Conservation (phyloP, 2,888 invertebrate genomes). For the Drepanosiphum platanoidis region DNA sequence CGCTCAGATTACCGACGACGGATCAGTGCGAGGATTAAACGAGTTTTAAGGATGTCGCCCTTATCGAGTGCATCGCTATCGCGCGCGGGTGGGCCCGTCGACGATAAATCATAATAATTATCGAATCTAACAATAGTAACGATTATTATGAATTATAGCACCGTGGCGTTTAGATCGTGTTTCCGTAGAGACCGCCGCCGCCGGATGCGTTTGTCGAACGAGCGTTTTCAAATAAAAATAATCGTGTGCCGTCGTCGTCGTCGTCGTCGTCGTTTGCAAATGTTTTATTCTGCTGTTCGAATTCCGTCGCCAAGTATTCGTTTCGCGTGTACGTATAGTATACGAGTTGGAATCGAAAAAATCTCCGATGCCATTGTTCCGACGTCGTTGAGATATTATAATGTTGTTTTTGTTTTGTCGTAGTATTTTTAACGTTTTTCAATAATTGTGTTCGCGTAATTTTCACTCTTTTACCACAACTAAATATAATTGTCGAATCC, state of each 20-base stretch:
- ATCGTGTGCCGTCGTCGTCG: not conserved
- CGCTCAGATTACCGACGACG: conserved; percentile 45
- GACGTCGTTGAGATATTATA: too few species aligned
- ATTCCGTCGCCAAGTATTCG: not conserved
- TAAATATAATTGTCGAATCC: too few species aligned
- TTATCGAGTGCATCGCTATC: not conserved
- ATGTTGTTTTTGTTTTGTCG: too few species aligned
- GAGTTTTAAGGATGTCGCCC: not conserved
- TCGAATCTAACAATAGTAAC: conserved; percentile 14
- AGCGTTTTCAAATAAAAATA: too few species aligned
- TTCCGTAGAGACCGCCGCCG: too few species aligned
- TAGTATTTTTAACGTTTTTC: too few species aligned
- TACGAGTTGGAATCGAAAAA: too few species aligned
- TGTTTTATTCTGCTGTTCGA: not conserved
- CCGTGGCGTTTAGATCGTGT: not conserved
- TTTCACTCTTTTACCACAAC: too few species aligned
- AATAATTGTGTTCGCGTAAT: too few species aligned
- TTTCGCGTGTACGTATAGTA: not conserved
- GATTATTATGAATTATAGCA: not conserved
- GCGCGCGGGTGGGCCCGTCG: not conserved
- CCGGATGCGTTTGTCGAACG: too few species aligned
- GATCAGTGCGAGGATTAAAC: conserved; percentile 48
- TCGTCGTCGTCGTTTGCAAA: not conserved
- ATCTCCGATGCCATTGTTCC: too few species aligned
- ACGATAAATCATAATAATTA: conserved; percentile 32